Evolutionary conservation across 2,797 vertebrate species (phyloP).

Genomic region (Peromyscus aztecus): DNA sequence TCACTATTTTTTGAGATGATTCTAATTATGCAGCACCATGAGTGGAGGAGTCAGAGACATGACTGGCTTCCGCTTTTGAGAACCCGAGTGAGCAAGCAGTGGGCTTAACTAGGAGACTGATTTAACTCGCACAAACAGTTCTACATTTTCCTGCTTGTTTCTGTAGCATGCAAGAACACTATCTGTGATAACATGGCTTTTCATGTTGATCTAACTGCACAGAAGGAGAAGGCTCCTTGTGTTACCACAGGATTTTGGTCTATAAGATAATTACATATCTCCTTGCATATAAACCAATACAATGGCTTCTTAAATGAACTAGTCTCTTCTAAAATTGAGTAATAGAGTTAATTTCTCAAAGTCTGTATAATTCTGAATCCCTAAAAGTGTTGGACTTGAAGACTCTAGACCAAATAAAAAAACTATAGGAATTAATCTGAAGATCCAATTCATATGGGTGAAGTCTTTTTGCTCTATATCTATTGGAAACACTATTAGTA

Average conservation of each 20-base stretch:
- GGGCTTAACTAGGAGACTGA: neutral
- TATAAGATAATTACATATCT: constrained; percentile 12
- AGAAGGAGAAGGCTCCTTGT: neutral
- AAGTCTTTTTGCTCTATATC: neutral
- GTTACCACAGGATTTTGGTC: neutral
- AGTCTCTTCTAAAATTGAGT: constrained; percentile 13
- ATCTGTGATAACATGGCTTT: neutral
- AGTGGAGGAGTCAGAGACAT: neutral
- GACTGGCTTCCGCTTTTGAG: too few relatives aligned
- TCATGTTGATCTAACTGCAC: neutral
- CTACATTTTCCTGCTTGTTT: neutral
- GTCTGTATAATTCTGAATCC: neutral
- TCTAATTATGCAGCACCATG: neutral
- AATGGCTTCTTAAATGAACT: constrained; percentile 42
- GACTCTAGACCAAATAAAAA: neutral
- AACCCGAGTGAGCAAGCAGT: neutral
- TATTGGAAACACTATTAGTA: neutral
- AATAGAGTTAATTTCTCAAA: neutral
- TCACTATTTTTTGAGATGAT: neutral
- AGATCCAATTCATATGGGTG: rapidly evolving
- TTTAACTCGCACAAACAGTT: neutral
- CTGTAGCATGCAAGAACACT: neutral
- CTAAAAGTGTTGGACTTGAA: neutral
- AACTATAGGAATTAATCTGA: neutral
- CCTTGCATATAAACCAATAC: constrained; percentile 20